Conservation (phyloP, 2,113 vertebrate genomes). For the Cinclus mexicanus region DNA sequence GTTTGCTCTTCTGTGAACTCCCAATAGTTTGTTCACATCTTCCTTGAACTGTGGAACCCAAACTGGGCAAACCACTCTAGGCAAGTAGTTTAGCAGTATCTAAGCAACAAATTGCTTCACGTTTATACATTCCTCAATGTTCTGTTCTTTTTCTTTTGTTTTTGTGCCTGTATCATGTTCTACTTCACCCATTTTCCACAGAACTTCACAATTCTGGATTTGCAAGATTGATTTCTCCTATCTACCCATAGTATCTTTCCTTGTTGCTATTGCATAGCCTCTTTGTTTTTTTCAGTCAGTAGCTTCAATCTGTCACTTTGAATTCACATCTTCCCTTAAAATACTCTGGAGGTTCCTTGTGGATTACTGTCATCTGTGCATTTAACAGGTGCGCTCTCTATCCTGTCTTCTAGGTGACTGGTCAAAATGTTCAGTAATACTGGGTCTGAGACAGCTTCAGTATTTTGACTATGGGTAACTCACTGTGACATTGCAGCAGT, state of each 20-base stretch:
- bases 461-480: not conserved
- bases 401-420: not conserved
- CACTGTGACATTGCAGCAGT: not conserved
- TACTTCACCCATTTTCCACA: not conserved
- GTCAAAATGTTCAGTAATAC: not conserved
- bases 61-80: not conserved
- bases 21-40: not conserved
- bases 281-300: not conserved
- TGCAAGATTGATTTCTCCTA: not conserved
- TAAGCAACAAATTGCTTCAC: not conserved
- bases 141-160: not conserved
- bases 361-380: not conserved
- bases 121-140: not conserved
- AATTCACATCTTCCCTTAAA: not conserved
- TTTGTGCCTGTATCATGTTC: not conserved
- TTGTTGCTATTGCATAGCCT: not conserved
- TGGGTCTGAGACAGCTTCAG: not conserved
- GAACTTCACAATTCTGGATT: not conserved
- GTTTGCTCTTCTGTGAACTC: not conserved
- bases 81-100: not conserved
- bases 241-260: not conserved
- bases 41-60: not conserved
- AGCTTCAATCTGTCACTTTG: not conserved
- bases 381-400: not conserved
- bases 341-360: not conserved